Base-by-base conservation (phyloP, 2,888 invertebrate genomes). In the Caenorhabditis imperialis region DNA sequence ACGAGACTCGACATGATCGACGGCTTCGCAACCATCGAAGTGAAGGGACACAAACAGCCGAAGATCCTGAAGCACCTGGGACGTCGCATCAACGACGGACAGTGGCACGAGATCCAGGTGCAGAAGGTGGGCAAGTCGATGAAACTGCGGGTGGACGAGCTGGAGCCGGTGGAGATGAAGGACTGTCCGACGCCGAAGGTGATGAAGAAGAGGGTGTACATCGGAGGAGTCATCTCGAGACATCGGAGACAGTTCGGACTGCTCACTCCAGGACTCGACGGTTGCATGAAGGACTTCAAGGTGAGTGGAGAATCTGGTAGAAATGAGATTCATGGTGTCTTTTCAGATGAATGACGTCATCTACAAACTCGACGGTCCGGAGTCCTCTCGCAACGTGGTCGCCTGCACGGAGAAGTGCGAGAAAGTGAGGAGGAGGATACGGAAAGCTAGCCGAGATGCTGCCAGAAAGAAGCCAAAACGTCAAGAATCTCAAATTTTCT, bases 131-230 rank as follows among this genome's bases (percentile, higher is more conserved):
- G 78, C 12, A 53, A 69, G 27, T 53, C 51, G 3, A 30, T 83
- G 55, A 60, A 48, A 27, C n/a, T 83, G 12, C 54, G 78, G 77
- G 73, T 85, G 5, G 86, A 86, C 63, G 83, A 84, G 37, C 40
- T 81, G 37, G 50, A 77, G 7, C 45, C 79, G 7, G 80, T 77
- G 14, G 63, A 65, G 14, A 77, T 86, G 76, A 20, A 44, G 27
- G 84, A 87, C 47, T 80, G 81, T 35, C 86, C 86, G 3, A 73
- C 78, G 18, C 86, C 87, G n/a, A 84, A 85, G 44, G 87, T 87
- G 23, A 86, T 85, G 84, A 67, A 75, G 30, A 72, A 80, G 30
- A 62, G 87, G 25, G 79, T 87, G 80, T 87, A 82, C 74, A 76
- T 87, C 23, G 87, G 87, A 20, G 87, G 87, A 40, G 83, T 87